These are phyloP conservation scores for Augiades crinisus DNA, from an alignment of 2,888 invertebrate species.

Conservation along the genomic window DNA sequence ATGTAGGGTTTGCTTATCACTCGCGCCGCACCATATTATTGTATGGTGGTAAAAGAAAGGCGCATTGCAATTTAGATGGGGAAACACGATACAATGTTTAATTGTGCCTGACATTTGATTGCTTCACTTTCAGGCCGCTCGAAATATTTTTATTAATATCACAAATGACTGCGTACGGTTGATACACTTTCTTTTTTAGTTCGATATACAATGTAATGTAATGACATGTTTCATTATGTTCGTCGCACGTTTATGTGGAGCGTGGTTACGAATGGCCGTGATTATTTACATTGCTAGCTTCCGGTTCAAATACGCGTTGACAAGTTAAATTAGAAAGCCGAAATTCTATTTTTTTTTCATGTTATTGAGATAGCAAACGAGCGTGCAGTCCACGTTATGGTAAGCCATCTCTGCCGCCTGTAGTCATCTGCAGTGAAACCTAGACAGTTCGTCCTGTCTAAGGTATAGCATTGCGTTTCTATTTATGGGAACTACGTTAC, in stretches of 20 bases:
- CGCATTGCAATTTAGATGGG: constrained; percentile 75
- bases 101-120: constrained; percentile 58
- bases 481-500: too few species aligned
- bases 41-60: constrained; percentile 48
- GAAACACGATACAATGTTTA: constrained; percentile 61
- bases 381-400: too few species aligned
- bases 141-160: constrained; percentile 30
- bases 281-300: too few species aligned
- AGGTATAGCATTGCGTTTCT: too few species aligned
- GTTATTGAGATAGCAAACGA: too few species aligned
- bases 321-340: too few species aligned
- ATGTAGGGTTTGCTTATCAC: constrained; percentile 26
- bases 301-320: too few species aligned
- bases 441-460: too few species aligned
- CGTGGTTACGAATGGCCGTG: too few species aligned
- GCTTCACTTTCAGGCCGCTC: constrained; percentile 33
- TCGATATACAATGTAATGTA: not conserved
- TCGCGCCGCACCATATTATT: constrained; percentile 30
- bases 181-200: not conserved
- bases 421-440: too few species aligned
- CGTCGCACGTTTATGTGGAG: not conserved
- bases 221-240: not conserved
- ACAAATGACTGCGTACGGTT: constrained; percentile 1
- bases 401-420: too few species aligned
- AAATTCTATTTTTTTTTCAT: too few species aligned